A percentile compares a stretch with the other conserved stretches of the same genome.
phyloP scores from a whole-genome alignment of 2,113 vertebrate genomes.

The Paramisgurnus dabryanus region DNA sequence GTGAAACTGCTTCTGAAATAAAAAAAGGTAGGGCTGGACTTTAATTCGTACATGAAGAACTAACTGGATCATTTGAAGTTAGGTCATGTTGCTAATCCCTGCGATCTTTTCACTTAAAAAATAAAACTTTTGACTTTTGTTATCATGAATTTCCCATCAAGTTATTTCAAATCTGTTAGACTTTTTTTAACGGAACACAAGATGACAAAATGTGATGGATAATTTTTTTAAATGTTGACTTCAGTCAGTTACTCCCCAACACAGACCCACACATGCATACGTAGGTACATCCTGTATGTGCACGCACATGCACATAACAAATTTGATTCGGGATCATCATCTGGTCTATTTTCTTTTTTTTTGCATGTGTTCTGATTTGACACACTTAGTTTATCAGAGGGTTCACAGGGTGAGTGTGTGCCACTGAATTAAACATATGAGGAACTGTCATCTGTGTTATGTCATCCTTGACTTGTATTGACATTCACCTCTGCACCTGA shows the following conservation, averaged over 20 bases:
- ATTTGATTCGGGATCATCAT: not conserved
- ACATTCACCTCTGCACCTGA: conserved; percentile 13
- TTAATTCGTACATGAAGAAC: too few species aligned
- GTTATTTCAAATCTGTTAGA: too few species aligned
- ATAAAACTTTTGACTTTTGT: too few species aligned
- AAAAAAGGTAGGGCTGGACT: too few species aligned
- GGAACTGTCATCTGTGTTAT: conserved; percentile 8
- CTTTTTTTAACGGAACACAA: too few species aligned
- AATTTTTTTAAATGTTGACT: too few species aligned
- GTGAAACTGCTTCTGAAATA: too few species aligned
- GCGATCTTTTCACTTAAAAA: too few species aligned
- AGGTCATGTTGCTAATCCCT: too few species aligned
- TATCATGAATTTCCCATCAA: too few species aligned
- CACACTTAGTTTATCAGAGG: not conserved
- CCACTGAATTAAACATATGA: conserved; percentile 14
- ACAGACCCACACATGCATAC: not conserved
- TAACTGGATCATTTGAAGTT: too few species aligned
- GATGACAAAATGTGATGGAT: too few species aligned
- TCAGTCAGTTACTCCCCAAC: not conserved
- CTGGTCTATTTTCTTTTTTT: not conserved
- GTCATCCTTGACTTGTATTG: conserved; percentile 31
- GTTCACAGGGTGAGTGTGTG: conserved; percentile 8
- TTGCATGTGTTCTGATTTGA: not conserved
- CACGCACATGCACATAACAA: not conserved
- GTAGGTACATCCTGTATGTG: not conserved